Conservation (phyloP, 30 jellyfish, hydroid and myxozoan species). For the Hydractinia echinata region DNA sequence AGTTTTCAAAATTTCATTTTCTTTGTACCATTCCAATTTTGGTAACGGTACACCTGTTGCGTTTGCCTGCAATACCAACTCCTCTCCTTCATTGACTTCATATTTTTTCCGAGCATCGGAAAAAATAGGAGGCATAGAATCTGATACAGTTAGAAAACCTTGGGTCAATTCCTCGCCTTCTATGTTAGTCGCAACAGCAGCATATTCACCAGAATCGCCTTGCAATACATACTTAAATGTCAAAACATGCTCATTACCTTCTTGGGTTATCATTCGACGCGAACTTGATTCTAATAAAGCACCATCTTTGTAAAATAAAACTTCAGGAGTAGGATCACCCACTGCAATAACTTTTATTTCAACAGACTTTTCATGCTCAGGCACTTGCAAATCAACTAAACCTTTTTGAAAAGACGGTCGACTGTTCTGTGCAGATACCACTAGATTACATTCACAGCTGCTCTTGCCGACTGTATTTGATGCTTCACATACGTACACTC, state of each 20-base stretch:
- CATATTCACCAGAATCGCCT: slow-evolving; percentile 88
- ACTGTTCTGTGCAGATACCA: slow-evolving; percentile 20
- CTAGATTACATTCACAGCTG: slow-evolving; percentile 33
- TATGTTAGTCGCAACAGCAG: slow-evolving; percentile 65
- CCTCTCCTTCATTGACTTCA: slow-evolving; percentile 32
- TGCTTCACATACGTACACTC: slow-evolving; percentile 91
- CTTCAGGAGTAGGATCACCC: slow-evolving; percentile 76
- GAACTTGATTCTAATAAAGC: slow-evolving; percentile 46
- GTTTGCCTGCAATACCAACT: slow-evolving; percentile 33
- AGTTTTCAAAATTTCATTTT: slow-evolving; percentile 15
- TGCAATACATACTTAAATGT: slow-evolving; percentile 28
- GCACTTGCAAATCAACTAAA: slow-evolving; percentile 43
- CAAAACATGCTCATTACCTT: slow-evolving; percentile 12
- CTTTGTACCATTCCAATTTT: slow-evolving; percentile 57
- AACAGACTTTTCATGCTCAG: slow-evolving; percentile 33
- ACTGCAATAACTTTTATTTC: slow-evolving; percentile 54
- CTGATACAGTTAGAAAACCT: slow-evolving; percentile 7
- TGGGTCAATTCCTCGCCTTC: slow-evolving; percentile 44
- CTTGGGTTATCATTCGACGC: slow-evolving; percentile 21
- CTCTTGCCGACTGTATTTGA: slow-evolving; percentile 67
- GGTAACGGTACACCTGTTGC: slow-evolving; percentile 76
- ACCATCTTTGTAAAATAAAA: slow-evolving; percentile 63
- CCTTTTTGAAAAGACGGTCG: slow-evolving; percentile 50
- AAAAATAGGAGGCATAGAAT: slow-evolving; percentile 29
- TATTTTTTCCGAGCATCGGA: not conserved